Percentiles rank a stretch among this genome's conserved stretches.
phyloP scores from a whole-genome alignment of 2,888 invertebrate species.

The Pseudanteris insignis region DNA sequence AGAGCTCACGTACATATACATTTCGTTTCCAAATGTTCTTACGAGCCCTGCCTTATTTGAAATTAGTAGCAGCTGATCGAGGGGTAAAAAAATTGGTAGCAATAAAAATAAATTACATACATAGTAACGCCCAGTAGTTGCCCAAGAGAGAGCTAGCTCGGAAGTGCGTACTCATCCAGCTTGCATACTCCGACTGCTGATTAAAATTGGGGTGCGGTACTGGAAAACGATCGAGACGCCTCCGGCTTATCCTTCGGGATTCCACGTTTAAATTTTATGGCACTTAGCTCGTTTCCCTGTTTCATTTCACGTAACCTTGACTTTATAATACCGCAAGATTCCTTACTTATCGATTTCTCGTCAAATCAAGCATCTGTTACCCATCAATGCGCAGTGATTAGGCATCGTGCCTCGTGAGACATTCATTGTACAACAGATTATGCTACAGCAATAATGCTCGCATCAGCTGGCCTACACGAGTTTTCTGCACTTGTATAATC shows the following conservation, averaged over 20 bases:
- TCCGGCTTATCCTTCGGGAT: slow-evolving; percentile 54
- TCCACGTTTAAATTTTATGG: slow-evolving; percentile 47
- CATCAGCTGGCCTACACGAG: too few relatives aligned
- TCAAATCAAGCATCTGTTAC: slow-evolving; percentile 27
- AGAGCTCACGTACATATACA: slow-evolving; percentile 10
- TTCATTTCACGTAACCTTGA: slow-evolving; percentile 42
- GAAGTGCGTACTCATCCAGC: slow-evolving; percentile 62
- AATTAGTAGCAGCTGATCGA: slow-evolving; percentile 65
- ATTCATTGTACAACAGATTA: too few relatives aligned
- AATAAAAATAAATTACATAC: slow-evolving; percentile 68
- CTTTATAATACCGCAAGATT: slow-evolving; percentile 41
- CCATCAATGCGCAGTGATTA: slow-evolving; percentile 1
- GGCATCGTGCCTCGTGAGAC: too few relatives aligned
- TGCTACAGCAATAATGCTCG: too few relatives aligned
- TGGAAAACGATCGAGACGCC: slow-evolving; percentile 57
- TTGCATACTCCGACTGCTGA: slow-evolving; percentile 65
- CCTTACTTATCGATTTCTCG: slow-evolving; percentile 33
- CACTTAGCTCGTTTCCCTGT: slow-evolving; percentile 44
- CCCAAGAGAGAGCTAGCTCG: slow-evolving; percentile 53
- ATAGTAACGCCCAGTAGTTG: slow-evolving; percentile 64
- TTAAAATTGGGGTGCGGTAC: slow-evolving; percentile 66
- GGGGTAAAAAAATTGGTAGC: slow-evolving; percentile 66
- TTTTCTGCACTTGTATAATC: too few relatives aligned
- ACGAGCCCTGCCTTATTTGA: slow-evolving; percentile 48
- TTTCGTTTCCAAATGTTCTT: slow-evolving; percentile 26